phyloP scores from a whole-genome alignment of 2,797 vertebrate species.

The Toxotes lorentzi region DNA sequence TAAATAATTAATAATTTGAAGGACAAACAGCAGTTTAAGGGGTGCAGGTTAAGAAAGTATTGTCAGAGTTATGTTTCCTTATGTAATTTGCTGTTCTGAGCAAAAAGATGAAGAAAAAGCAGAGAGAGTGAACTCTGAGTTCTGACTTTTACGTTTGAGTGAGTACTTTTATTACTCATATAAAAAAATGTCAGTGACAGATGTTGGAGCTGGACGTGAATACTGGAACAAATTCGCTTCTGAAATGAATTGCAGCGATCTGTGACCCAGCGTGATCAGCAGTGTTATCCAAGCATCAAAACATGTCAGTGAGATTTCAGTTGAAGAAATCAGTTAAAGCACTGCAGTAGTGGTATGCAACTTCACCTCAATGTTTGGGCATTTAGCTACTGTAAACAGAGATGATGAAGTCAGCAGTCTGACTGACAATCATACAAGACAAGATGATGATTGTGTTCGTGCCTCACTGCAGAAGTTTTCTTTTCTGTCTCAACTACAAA shows the following conservation, averaged over 20 bases:
- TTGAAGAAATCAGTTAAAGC: not conserved
- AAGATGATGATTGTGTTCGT: too few relatives aligned
- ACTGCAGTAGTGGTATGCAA: not conserved
- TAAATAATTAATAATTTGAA: conserved; percentile 26
- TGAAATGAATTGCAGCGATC: conserved; percentile 1
- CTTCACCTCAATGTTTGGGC: not conserved
- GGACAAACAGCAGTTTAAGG: not conserved
- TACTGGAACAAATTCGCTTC: conserved; percentile 23
- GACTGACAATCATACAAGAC: too few relatives aligned
- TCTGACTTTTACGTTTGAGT: not conserved
- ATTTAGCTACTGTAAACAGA: not conserved
- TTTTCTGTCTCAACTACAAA: not conserved
- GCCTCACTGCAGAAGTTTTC: too few relatives aligned
- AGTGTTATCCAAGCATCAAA: not conserved
- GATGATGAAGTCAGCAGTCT: not conserved
- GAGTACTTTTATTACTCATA: not conserved
- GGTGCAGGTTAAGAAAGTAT: not conserved
- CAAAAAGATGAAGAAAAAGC: not conserved
- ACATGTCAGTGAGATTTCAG: not conserved
- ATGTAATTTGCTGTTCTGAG: not conserved
- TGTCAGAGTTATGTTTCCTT: not conserved
- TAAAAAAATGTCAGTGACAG: conserved; percentile 17
- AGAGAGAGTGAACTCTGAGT: not conserved
- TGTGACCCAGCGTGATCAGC: conserved; percentile 3
- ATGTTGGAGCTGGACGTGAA: conserved; percentile 11